Evolutionary conservation across 2,113 vertebrate species (phyloP), one percentile per base, ranked within the genome.

Genomic region (Leptosomus discolor): DNA sequence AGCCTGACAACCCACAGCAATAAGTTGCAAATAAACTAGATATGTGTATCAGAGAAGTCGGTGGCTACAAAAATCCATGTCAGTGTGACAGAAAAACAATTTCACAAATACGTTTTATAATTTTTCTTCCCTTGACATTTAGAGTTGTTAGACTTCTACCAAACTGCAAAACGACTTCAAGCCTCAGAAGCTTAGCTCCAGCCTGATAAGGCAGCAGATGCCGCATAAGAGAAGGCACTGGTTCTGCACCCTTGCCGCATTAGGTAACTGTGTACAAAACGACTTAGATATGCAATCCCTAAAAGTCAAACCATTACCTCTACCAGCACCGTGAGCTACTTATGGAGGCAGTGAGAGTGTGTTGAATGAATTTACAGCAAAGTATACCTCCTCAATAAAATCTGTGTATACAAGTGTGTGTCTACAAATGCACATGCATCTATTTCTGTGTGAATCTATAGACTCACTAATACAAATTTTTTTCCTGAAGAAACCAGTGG

Each of bases 111-210:
- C 1, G 2, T 51, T 46, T 30, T 48, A 5, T 3, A 2, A 18
- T 5, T 51, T 30, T 60, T 88, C 89, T 58, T 6, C 22, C 32
- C 12, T 83, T 88, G 56, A 56, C 19, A 37, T 93, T 91, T 86
- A 82, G 27, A 70, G 48, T 83, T 83, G 37, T 16, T 95, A 61
- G 91, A 78, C 70, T 78, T 95, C 46, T 67, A 89, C 79, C 91
- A 97, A 95, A 87, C 51, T 79, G 50, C n/a, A 92, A 83, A 91
- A 94, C 3, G 2, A 77, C 93, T 87, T 88, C 57, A 71, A 83
- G 68, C 41, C 91, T 95, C 81, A 90, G 37, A 36, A 85, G 37
- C 48, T 84, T 81, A 89, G 11, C 63, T 91, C 92, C 70, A 92
- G 43, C 36, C 64, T 80, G 75, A n/a, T 74, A 88, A 93, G 27